Percentiles rank a stretch among this genome's conserved stretches.
phyloP scores from a whole-genome alignment of 2,113 vertebrate genomes.

The Tringa solitaria region DNA sequence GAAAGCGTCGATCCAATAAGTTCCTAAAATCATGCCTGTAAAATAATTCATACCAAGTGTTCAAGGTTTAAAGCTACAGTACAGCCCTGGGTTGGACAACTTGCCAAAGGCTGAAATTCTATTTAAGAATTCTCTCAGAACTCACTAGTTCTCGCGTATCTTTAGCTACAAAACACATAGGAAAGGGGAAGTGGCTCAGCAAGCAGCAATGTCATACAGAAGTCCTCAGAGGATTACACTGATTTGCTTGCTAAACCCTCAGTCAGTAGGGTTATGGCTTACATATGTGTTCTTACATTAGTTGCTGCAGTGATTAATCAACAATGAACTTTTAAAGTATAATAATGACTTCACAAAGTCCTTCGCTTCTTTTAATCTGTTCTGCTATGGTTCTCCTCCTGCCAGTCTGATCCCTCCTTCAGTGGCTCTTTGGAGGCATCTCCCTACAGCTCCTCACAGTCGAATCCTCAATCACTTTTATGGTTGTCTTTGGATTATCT shows the following conservation, averaged over 20 bases:
- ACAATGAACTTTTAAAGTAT: neutral
- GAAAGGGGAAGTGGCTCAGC: neutral
- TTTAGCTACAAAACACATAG: neutral
- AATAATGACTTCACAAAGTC: neutral
- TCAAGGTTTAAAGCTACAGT: neutral
- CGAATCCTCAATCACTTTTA: neutral
- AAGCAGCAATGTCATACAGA: neutral
- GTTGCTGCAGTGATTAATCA: neutral
- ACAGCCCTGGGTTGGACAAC: neutral
- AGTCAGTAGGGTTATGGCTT: neutral
- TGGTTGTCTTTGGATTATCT: neutral
- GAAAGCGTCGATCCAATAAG: neutral
- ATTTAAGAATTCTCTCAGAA: neutral
- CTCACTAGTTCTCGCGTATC: accelerated
- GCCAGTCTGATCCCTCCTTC: neutral
- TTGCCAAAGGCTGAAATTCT: neutral
- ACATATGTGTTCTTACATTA: neutral
- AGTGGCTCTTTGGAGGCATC: neutral
- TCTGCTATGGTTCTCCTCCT: neutral
- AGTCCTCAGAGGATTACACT: neutral
- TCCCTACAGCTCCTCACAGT: neutral
- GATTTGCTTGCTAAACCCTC: neutral
- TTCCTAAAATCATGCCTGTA: neutral
- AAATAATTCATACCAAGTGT: neutral
- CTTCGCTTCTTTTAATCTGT: neutral